These are phyloP conservation scores for Delia radicum DNA, from an alignment of 1,140 invertebrate genomes.

Conservation along the genomic window DNA sequence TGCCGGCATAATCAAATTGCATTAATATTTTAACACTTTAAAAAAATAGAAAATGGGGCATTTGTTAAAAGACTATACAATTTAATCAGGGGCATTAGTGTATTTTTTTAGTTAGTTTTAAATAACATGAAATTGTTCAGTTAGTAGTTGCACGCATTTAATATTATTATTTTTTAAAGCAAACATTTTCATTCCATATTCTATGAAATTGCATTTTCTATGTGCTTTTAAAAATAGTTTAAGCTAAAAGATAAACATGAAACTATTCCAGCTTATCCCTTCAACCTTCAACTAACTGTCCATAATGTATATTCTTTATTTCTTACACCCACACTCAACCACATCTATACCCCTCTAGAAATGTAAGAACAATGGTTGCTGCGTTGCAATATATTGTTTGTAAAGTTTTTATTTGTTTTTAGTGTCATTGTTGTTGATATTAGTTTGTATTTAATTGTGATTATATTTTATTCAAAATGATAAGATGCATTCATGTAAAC, in stretches of 20 bases:
- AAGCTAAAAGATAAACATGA: neutral
- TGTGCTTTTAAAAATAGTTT: neutral
- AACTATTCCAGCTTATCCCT: neutral
- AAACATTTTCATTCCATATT: conserved; percentile 14
- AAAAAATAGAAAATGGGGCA: neutral
- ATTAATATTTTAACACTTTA: neutral
- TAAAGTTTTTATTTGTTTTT: neutral
- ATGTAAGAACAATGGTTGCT: too few relatives aligned
- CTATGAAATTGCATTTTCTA: conserved; percentile 17
- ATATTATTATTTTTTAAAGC: neutral
- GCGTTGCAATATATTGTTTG: neutral
- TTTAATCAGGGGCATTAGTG: neutral
- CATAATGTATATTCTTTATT: too few relatives aligned
- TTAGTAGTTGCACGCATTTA: conserved; percentile 17
- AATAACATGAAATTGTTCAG: neutral
- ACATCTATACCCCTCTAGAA: too few relatives aligned
- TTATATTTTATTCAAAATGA: conserved; percentile 6
- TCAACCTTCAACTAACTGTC: neutral
- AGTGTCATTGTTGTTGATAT: conserved; percentile 20
- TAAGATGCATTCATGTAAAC: conserved; percentile 1
- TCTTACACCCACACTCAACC: too few relatives aligned
- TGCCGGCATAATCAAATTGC: neutral
- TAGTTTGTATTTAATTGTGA: conserved; percentile 21
- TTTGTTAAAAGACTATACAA: too few relatives aligned
- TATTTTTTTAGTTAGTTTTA: too few relatives aligned